A percentile compares a stretch with the other conserved stretches of the same genome.
Conservation (phyloP, 2,113 vertebrate species). For the Corythornis madagascariensis region DNA sequence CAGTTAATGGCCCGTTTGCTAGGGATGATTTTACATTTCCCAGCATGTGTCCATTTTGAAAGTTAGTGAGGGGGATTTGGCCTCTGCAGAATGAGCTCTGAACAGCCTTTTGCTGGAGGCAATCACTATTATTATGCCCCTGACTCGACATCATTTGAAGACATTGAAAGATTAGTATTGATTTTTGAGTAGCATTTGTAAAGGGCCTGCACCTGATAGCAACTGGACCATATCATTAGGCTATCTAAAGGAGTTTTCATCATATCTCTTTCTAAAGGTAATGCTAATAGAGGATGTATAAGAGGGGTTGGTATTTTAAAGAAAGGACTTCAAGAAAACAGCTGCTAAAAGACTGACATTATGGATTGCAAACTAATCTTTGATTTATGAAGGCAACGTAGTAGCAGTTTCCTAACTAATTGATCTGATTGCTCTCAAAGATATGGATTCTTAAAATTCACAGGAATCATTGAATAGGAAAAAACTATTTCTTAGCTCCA, state of each 20-base stretch:
- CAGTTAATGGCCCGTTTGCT: background rate
- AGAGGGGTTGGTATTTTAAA: background rate
- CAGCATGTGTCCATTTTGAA: background rate
- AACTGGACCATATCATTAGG: background rate
- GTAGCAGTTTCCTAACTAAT: background rate
- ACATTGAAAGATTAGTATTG: background rate
- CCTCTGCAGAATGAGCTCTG: background rate
- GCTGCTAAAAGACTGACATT: background rate
- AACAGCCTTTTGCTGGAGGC: background rate
- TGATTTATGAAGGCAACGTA: background rate
- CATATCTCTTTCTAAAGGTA: background rate
- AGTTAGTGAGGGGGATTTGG: background rate
- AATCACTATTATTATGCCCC: background rate
- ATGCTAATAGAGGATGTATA: background rate
- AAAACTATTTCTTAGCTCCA: background rate
- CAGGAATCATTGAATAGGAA: background rate
- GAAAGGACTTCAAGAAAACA: background rate
- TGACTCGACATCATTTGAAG: background rate
- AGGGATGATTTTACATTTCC: background rate
- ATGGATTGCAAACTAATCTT: background rate
- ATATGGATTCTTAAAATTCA: background rate
- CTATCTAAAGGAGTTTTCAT: background rate
- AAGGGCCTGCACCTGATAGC: background rate
- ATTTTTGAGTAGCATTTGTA: constrained; percentile 28
- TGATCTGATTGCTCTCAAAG: background rate